Evolutionary conservation across 2,888 invertebrate species (phyloP).

Genomic region (Microplitis deprimator): DNA sequence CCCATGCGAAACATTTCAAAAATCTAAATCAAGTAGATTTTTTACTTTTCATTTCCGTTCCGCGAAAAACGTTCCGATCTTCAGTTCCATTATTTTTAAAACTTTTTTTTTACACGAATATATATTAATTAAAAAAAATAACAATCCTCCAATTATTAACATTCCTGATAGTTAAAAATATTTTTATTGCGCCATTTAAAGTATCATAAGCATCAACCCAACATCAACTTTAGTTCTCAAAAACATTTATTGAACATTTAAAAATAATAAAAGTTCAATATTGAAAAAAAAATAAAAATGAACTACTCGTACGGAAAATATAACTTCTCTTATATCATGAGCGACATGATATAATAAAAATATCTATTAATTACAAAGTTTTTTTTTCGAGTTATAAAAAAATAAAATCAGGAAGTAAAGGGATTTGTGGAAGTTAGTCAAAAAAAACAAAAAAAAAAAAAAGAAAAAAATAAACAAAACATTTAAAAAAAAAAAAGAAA

Average conservation of each 20-base stretch:
- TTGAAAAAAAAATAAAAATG: neutral
- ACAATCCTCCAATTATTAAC: neutral
- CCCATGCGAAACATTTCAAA: too few species aligned
- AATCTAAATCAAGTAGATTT: too few species aligned
- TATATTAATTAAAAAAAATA: too few species aligned
- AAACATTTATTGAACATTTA: neutral
- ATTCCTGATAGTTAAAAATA: neutral
- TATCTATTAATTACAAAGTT: neutral
- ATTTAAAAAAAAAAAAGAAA: neutral
- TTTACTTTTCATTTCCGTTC: too few species aligned
- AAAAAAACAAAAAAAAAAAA: neutral
- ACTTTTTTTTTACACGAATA: too few species aligned
- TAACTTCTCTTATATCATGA: neutral
- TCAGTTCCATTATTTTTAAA: too few species aligned
- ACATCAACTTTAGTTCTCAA: neutral
- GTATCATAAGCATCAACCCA: neutral
- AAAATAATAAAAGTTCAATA: neutral
- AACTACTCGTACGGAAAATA: neutral
- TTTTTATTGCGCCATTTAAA: slow-evolving; percentile 5
- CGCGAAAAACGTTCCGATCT: too few species aligned
- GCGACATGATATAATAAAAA: slow-evolving; percentile 16
- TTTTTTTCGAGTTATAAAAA: neutral
- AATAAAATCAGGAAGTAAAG: neutral
- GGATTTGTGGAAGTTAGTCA: neutral
- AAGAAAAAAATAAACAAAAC: neutral